Conservation (phyloP, 2,888 invertebrate species). For the Latrodectus elegans region DNA sequence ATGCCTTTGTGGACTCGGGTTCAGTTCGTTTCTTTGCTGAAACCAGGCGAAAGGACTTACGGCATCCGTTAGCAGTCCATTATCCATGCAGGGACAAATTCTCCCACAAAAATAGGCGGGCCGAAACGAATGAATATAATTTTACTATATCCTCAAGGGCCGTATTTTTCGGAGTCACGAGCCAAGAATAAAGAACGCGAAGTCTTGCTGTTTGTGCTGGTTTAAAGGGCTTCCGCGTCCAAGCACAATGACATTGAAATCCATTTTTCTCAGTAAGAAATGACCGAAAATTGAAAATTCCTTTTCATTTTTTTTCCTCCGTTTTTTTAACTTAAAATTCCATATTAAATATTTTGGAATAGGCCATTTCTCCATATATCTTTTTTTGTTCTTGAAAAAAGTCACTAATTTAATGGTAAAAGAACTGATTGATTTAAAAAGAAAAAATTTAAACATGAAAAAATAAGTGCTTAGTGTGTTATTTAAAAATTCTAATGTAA, state of each 20-base stretch:
- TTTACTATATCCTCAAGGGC: constrained; percentile 42
- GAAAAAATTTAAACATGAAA: too few relatives aligned
- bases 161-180: constrained; percentile 16
- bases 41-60: neutral
- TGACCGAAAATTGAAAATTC: too few relatives aligned
- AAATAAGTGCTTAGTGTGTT: too few relatives aligned
- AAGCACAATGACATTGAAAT: constrained; percentile 22
- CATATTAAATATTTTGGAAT: too few relatives aligned
- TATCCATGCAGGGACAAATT: constrained; percentile 28
- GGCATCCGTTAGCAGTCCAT: constrained; percentile 49
- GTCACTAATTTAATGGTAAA: too few relatives aligned
- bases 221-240: constrained; percentile 46
- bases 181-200: constrained; percentile 46
- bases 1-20: constrained; percentile 1
- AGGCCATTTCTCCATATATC: too few relatives aligned
- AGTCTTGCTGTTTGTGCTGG: neutral
- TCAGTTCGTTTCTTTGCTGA: neutral
- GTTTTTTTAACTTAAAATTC: too few relatives aligned
- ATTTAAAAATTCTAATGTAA: too few relatives aligned
- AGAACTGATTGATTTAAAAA: too few relatives aligned
- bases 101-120: constrained; percentile 46
- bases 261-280: neutral
- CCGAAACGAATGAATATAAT: constrained; percentile 53
- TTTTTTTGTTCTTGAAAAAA: too few relatives aligned
- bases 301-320: too few relatives aligned